These are phyloP conservation scores for Burhinus bistriatus DNA, from an alignment of 2,113 vertebrate species.

Conservation along the genomic window DNA sequence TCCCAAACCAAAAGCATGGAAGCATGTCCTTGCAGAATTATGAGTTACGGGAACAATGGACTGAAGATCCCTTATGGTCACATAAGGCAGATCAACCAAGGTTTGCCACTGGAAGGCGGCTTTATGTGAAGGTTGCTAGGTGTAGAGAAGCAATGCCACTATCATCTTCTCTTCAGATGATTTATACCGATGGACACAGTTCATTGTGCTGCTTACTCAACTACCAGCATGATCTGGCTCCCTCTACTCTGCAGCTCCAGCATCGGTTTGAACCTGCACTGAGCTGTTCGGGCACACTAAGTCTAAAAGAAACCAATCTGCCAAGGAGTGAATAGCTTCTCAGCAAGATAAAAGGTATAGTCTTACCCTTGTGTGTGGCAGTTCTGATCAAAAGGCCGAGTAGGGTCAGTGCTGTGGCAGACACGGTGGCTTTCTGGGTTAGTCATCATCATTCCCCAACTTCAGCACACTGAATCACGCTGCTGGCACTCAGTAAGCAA, in stretches of 20 bases:
- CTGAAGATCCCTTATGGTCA: neutral
- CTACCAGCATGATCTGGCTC: neutral
- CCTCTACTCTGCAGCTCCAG: neutral
- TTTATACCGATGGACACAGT: accelerated
- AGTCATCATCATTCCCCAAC: neutral
- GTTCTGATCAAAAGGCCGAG: neutral
- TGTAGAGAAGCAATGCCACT: neutral
- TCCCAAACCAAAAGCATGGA: accelerated
- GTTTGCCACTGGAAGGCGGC: neutral
- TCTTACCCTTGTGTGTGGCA: neutral
- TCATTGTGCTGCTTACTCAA: neutral
- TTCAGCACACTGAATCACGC: neutral
- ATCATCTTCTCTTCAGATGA: neutral
- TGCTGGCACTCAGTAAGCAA: neutral
- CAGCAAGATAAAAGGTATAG: neutral
- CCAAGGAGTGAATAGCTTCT: neutral
- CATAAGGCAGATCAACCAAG: neutral
- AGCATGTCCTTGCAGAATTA: neutral
- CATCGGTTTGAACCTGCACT: neutral
- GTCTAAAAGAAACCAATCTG: neutral
- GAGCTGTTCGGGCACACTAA: neutral
- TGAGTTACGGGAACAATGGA: neutral
- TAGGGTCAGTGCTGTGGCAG: neutral
- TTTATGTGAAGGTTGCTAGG: neutral
- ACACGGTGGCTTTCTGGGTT: neutral